Evolutionary conservation across 2,888 invertebrate species (phyloP), one percentile per base, ranked within the genome.

Genomic region (Drosophila fungiperda): DNA sequence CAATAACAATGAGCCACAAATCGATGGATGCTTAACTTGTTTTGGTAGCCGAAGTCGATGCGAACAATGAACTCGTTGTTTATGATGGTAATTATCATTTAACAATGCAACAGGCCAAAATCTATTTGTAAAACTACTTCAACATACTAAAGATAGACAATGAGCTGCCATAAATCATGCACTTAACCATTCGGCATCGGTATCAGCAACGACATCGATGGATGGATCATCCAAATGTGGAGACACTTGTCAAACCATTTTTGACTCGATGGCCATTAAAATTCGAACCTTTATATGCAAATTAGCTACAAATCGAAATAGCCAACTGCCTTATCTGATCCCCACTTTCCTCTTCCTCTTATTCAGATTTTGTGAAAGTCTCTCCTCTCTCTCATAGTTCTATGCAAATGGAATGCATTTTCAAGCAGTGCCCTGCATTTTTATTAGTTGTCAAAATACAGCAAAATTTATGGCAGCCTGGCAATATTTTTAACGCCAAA

Each of bases 401-500:
- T 68, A 68, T 77, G 80, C 76, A 80, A 76, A 80, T 85, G 86
- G 53, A 79, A 69, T 79, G 81, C 79, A 80, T 77, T 78, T 84
- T 65, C 15, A 23, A 52, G 73, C 68, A 87, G 68, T 73, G 73
- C 81, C 73, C 74, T 88, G 90, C 88, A 85, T 85, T 87, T 87
- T 89, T 87, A 87, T 87, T 83, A 90, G 81, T 88, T 87, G 87
- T 87, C 90, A 88, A 87, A 87, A 86, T 76, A 81, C 74, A 68
- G 73, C 75, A 54, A 78, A 85, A 87, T 87, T 90, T 87, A 87
- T 90, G 89, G 88, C 83, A 73, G 70, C 71, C 67, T 76, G 72
- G 90, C 81, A 79, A 86, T 86, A 87, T 87, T 87, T 87, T 88
- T 81, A 90, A 87, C 85, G 85, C 89, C 87, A 82, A 87, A 68